Conservation (phyloP, 2,888 invertebrate species). For the Oasisia sp. region DNA sequence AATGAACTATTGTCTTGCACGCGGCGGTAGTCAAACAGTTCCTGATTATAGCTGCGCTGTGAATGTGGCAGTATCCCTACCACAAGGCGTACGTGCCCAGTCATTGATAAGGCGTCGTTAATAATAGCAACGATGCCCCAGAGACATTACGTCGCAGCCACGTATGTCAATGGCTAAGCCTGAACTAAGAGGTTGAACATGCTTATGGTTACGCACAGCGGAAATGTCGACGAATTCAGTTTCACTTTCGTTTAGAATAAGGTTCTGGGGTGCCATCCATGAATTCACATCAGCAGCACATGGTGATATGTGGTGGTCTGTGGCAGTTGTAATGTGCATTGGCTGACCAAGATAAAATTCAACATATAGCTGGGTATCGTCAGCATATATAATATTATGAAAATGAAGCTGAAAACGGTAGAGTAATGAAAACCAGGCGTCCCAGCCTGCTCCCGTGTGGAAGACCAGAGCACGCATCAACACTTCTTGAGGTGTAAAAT, state of each 20-base stretch:
- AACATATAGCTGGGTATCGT: not conserved
- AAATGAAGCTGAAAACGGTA: not conserved
- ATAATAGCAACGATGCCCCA: not conserved
- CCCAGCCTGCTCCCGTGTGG: not conserved
- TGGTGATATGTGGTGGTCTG: too few species aligned
- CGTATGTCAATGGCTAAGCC: not conserved
- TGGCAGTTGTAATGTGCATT: too few species aligned
- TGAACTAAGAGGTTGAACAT: too few species aligned
- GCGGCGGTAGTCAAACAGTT: too few species aligned
- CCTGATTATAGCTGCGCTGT: not conserved
- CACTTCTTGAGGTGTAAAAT: not conserved
- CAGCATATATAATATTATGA: not conserved
- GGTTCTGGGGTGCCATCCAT: not conserved
- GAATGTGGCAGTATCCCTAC: not conserved
- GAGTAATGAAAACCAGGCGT: not conserved
- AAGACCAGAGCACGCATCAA: not conserved
- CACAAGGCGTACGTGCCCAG: too few species aligned
- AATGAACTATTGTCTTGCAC: not conserved
- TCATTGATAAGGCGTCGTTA: not conserved
- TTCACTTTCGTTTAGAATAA: not conserved
- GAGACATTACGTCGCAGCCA: not conserved
- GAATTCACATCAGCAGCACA: too few species aligned
- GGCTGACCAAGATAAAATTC: too few species aligned
- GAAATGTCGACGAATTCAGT: not conserved
- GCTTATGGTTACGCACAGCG: not conserved